These are phyloP conservation scores for Porites divaricata DNA, from an alignment of 92 coral and sea anemone genomes.

Conservation along the genomic window DNA sequence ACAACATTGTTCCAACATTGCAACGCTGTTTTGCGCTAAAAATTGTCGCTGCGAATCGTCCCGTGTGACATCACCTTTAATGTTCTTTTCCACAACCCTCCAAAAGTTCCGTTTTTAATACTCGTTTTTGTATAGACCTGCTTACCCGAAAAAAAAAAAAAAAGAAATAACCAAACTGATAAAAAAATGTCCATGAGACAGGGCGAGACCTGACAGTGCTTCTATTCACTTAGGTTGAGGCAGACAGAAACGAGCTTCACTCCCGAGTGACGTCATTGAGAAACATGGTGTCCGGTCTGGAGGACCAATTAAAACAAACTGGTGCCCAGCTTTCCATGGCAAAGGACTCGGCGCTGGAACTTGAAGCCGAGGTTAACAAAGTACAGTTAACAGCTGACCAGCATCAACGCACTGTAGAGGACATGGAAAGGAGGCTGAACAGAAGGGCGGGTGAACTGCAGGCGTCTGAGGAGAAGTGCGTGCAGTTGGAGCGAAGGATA, in stretches of 20 bases:
- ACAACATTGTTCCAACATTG: no score
- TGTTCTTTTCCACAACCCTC: no score
- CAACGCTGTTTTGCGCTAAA: no score
- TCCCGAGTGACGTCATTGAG: conserved; percentile 88
- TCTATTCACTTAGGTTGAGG: conserved; percentile 72
- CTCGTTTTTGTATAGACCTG: no score
- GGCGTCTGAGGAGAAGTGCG: conserved; percentile 83
- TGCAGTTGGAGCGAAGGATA: conserved; percentile 72
- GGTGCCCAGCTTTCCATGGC: conserved; percentile 85
- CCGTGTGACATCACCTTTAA: no score
- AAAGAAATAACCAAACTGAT: background rate
- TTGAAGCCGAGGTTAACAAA: conserved; percentile 86
- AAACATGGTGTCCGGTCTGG: conserved; percentile 88
- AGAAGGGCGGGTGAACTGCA: conserved; percentile 90
- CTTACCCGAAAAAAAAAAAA: no score
- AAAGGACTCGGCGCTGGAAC: conserved; percentile 86
- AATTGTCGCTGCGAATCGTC: no score
- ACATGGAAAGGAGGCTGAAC: conserved; percentile 86
- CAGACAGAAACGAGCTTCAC: conserved; percentile 88
- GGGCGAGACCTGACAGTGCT: background rate
- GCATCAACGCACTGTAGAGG: conserved; percentile 93
- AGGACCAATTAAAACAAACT: conserved; percentile 87
- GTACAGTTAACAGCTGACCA: conserved; percentile 87
- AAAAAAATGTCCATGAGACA: background rate
- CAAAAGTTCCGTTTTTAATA: no score